Evolutionary conservation across 2,113 vertebrate genomes (phyloP).

Genomic region (Lucifuga dentata): DNA sequence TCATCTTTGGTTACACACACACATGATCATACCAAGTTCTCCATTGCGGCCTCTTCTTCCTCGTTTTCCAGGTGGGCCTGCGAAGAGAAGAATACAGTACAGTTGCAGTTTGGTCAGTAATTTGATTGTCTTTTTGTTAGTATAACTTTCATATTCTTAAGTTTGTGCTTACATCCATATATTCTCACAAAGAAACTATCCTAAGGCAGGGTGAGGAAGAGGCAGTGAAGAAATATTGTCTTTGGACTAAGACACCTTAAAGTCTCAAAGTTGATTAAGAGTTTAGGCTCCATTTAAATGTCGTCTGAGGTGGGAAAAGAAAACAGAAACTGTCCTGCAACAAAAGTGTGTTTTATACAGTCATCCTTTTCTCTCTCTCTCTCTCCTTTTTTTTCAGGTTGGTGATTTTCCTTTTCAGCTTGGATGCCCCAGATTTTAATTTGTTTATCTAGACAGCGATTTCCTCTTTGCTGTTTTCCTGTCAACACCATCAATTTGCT

Average conservation of each 20-base stretch:
- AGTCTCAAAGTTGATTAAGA: constrained; percentile 39
- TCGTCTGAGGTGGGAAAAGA: constrained; percentile 22
- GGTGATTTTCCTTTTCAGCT: constrained; percentile 40
- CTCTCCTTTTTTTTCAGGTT: not conserved
- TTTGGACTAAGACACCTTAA: constrained; percentile 35
- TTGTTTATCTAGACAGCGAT: constrained; percentile 60
- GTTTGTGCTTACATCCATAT: constrained; percentile 1
- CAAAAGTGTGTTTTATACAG: constrained; percentile 9
- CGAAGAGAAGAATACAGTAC: constrained; percentile 51
- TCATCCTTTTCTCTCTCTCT: not conserved
- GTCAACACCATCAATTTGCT: constrained; percentile 53
- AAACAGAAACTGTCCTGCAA: constrained; percentile 9
- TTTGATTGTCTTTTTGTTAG: constrained; percentile 46
- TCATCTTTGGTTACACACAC: constrained; percentile 54
- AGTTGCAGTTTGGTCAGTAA: constrained; percentile 26
- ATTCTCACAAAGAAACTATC: constrained; percentile 30
- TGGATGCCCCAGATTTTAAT: constrained; percentile 43
- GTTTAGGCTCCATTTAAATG: constrained; percentile 29
- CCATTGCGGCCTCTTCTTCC: constrained; percentile 97
- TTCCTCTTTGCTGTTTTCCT: constrained; percentile 50
- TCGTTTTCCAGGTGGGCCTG: constrained; percentile 97
- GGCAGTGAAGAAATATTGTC: constrained; percentile 31
- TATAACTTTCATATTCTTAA: constrained; percentile 31
- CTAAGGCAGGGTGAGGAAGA: constrained; percentile 19
- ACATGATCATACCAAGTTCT: constrained; percentile 89